Conservation (phyloP, 1,140 invertebrate species). For the Halyomorpha halys region DNA sequence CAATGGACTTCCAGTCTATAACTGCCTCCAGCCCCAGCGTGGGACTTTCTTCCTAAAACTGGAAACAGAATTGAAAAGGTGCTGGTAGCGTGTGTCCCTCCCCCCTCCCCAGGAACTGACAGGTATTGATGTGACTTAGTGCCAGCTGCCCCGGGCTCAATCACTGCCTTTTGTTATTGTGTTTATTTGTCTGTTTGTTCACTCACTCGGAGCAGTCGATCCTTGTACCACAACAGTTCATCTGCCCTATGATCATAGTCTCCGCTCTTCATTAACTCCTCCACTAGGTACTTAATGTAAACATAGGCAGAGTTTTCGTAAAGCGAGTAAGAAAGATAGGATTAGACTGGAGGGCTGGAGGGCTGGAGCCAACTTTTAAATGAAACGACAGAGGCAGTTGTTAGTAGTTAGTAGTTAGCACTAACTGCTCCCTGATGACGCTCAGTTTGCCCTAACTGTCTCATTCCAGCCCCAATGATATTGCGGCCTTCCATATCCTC, state of each 20-base stretch:
- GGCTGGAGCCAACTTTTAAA: not conserved
- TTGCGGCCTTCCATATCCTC: too few relatives aligned
- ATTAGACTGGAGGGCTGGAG: not conserved
- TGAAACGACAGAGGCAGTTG: not conserved
- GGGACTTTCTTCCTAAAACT: not conserved
- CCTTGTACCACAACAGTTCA: too few relatives aligned
- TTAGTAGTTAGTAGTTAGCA: not conserved
- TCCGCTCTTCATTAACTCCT: too few relatives aligned
- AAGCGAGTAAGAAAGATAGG: too few relatives aligned
- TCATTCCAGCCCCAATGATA: too few relatives aligned
- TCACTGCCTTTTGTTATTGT: constrained; percentile 18
- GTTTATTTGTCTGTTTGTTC: constrained; percentile 21
- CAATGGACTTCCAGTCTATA: constrained; percentile 4
- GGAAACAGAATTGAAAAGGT: not conserved
- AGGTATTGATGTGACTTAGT: constrained; percentile 24
- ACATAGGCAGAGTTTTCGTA: too few relatives aligned
- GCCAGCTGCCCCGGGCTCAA: constrained; percentile 11
- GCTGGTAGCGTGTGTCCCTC: constrained; percentile 1
- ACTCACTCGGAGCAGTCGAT: not conserved
- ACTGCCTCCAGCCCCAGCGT: not conserved
- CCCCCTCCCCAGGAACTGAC: constrained; percentile 4
- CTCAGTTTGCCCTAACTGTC: not conserved
- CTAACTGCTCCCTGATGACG: not conserved
- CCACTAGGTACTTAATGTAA: not conserved
- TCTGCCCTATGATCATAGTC: too few relatives aligned